A percentile compares a stretch with the other conserved stretches of the same genome.
phyloP scores from a whole-genome alignment of 2,797 vertebrate genomes.

The Chelon labrosus region DNA sequence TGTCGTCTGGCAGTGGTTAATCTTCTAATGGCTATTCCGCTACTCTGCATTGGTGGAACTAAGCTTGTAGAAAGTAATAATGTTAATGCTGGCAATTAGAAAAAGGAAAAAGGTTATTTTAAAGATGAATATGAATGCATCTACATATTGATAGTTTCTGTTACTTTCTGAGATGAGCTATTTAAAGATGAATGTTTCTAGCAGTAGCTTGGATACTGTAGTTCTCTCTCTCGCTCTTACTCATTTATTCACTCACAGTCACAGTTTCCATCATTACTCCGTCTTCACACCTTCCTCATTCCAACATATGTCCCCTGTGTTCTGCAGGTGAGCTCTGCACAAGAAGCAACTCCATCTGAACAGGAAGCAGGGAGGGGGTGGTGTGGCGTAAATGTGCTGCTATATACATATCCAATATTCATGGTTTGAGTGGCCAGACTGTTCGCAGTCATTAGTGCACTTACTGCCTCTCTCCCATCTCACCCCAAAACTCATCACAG shows the following conservation, averaged over 20 bases:
- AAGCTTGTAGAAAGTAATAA: slow-evolving; percentile 43
- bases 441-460: slow-evolving; percentile 81
- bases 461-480: slow-evolving; percentile 71
- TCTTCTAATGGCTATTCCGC: slow-evolving; percentile 64
- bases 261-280: slow-evolving; percentile 15
- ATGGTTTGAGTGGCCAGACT: slow-evolving; percentile 73
- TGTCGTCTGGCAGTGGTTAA: slow-evolving; percentile 58
- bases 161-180: not conserved
- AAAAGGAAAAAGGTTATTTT: not conserved
- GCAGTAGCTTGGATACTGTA: not conserved
- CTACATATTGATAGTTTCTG: not conserved
- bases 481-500: slow-evolving; percentile 63
- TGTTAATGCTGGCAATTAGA: slow-evolving; percentile 28
- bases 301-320: slow-evolving; percentile 15
- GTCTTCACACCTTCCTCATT: slow-evolving; percentile 18
- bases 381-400: slow-evolving; percentile 52
- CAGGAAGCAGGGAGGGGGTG: slow-evolving; percentile 35
- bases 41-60: slow-evolving; percentile 16
- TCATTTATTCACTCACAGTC: slow-evolving; percentile 1
- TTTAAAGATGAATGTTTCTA: not conserved
- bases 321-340: slow-evolving; percentile 29
- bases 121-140: slow-evolving; percentile 1
- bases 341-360: slow-evolving; percentile 23
- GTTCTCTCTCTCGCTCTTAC: not conserved
- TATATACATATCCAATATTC: slow-evolving; percentile 79